A percentile compares a stretch with the other conserved stretches of the same genome.
phyloP scores from a whole-genome alignment of 2,888 invertebrate species.

The Zaprionus lineosus region DNA sequence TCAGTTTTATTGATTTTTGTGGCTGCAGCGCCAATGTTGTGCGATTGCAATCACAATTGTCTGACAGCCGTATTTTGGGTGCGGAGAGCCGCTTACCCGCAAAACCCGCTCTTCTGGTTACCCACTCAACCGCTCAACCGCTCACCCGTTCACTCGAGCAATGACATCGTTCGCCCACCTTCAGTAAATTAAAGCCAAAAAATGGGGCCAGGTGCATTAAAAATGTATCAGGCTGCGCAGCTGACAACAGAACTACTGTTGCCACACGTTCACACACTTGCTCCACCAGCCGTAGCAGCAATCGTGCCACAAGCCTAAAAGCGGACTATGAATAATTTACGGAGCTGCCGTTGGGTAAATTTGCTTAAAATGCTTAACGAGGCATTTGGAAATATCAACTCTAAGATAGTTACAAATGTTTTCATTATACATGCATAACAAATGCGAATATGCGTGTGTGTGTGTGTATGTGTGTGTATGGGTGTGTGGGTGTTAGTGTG shows the following conservation, averaged over 20 bases:
- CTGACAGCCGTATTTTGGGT: slow-evolving; percentile 23
- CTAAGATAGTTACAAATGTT: slow-evolving; percentile 46
- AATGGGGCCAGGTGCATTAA: slow-evolving; percentile 62
- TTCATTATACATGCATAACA: slow-evolving; percentile 65
- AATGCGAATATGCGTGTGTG: slow-evolving; percentile 23
- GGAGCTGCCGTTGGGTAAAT: slow-evolving; percentile 57
- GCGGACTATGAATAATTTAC: slow-evolving; percentile 64
- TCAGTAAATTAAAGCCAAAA: slow-evolving; percentile 16
- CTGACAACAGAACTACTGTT: slow-evolving; percentile 30
- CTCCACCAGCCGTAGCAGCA: background rate
- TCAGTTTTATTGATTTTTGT: slow-evolving; percentile 73
- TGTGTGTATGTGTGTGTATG: slow-evolving; percentile 4
- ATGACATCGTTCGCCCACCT: too few relatives aligned
- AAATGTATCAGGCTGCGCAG: slow-evolving; percentile 53
- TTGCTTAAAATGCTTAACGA: slow-evolving; percentile 69
- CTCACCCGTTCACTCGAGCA: background rate
- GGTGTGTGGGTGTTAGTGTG: slow-evolving; percentile 12
- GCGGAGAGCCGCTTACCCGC: background rate
- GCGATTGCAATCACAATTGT: slow-evolving; percentile 68
- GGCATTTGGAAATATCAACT: slow-evolving; percentile 53
- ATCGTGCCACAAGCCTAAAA: slow-evolving; percentile 38
- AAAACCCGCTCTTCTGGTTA: slow-evolving; percentile 15
- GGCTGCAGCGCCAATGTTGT: slow-evolving; percentile 43
- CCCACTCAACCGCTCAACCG: background rate
- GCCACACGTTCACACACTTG: slow-evolving; percentile 10